phyloP scores from a whole-genome alignment of 2,113 vertebrate species.

The Spilogale gracilis region DNA sequence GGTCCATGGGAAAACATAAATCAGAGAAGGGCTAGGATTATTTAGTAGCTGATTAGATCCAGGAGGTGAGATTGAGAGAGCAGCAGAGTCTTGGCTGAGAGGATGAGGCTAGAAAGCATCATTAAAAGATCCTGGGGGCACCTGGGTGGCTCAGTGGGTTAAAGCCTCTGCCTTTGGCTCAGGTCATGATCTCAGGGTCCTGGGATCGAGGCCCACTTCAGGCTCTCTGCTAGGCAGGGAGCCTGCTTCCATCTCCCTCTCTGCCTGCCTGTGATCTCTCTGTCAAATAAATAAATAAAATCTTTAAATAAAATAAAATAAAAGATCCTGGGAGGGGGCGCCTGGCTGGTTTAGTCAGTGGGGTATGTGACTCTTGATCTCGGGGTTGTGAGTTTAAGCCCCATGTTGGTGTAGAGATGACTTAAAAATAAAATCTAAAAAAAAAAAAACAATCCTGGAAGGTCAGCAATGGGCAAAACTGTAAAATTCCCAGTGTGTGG shows the following conservation, averaged over 20 bases:
- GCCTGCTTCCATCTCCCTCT: no score
- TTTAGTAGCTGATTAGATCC: not conserved
- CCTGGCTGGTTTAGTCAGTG: not conserved
- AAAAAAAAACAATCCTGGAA: not conserved
- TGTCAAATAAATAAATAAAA: no score
- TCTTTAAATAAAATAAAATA: not conserved
- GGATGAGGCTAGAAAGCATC: not conserved
- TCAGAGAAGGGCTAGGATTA: not conserved
- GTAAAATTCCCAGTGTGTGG: not conserved
- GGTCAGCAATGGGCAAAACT: not conserved
- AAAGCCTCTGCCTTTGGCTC: no score
- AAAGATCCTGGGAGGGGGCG: not conserved
- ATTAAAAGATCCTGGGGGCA: not conserved
- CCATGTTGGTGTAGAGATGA: not conserved
- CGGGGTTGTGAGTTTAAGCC: not conserved
- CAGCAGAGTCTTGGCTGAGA: not conserved
- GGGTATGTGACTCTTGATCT: not conserved
- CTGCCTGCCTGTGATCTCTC: no score
- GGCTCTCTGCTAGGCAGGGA: no score
- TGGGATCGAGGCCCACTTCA: no score
- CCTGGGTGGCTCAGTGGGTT: not conserved
- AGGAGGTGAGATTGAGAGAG: constrained; percentile 8
- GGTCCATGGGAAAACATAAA: not conserved
- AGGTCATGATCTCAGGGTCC: no score
- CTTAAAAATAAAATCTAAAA: not conserved